Evolutionary conservation across 2,797 vertebrate genomes (phyloP).

Genomic region (Garrulus glandarius): DNA sequence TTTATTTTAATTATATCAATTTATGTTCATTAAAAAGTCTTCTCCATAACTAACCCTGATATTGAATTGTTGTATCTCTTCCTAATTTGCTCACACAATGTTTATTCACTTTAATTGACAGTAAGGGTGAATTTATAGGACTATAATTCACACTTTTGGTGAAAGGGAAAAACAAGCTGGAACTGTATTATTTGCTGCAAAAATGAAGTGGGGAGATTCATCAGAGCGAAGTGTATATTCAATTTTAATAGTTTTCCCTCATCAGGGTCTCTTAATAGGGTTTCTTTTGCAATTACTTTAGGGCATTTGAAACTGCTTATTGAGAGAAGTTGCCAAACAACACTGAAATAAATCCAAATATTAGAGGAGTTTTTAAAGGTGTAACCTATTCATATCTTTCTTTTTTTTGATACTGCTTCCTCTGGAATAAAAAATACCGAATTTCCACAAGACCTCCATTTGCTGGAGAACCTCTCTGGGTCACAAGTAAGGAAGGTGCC

Average conservation of each 20-base stretch:
- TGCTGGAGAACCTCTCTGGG: background rate
- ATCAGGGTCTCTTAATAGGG: background rate
- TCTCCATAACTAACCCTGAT: constrained; percentile 1
- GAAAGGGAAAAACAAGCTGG: background rate
- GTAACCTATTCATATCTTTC: background rate
- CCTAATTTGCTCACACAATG: constrained; percentile 28
- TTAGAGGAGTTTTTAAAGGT: background rate
- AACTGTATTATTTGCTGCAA: background rate
- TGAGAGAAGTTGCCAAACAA: background rate
- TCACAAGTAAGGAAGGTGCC: background rate
- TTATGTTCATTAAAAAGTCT: constrained; percentile 43
- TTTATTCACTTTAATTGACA: constrained; percentile 62
- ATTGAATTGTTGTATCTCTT: constrained; percentile 48
- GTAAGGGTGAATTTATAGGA: constrained; percentile 18
- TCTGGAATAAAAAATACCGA: background rate
- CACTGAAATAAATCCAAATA: background rate
- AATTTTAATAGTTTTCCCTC: constrained; percentile 28
- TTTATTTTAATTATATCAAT: constrained; percentile 45
- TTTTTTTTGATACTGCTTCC: background rate
- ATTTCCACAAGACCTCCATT: background rate
- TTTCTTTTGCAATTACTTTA: constrained; percentile 23
- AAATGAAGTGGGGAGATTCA: constrained; percentile 8
- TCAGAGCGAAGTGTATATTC: background rate
- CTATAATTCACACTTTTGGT: constrained; percentile 25
- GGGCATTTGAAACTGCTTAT: background rate